Percentiles rank a stretch among this genome's conserved stretches.
These are phyloP conservation scores for Physella acuta DNA, from an alignment of 1,140 invertebrate species.

Conservation along the genomic window DNA sequence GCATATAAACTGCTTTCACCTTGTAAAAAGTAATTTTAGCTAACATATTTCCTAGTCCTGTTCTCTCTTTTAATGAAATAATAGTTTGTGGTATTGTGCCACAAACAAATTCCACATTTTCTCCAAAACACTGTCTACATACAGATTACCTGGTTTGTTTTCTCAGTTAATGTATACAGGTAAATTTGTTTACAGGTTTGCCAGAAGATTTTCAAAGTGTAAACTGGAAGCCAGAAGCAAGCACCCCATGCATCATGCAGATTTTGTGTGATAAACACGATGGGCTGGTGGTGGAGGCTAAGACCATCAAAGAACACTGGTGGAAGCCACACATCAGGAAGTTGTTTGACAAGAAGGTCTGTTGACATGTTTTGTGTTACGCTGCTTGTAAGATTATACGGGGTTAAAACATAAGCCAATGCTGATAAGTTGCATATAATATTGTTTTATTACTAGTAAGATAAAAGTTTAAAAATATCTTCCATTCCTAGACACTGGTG, in stretches of 20 bases:
- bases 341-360: conserved; percentile 77
- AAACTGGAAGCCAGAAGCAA: conserved; percentile 69
- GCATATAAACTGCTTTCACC: no score
- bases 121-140: no score
- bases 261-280: conserved; percentile 78
- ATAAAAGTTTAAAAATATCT: no score
- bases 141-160: no score
- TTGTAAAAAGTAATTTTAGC: no score
- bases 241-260: conserved; percentile 80
- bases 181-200: conserved; percentile 49
- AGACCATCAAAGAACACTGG: conserved; percentile 86
- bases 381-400: no score
- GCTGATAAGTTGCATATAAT: background rate
- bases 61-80: no score
- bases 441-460: background rate
- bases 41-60: no score
- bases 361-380: background rate
- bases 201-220: conserved; percentile 72
- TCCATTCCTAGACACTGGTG: conserved; percentile 53
- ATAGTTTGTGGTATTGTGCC: no score
- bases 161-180: no score
- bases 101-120: no score
- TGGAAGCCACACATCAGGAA: conserved; percentile 78
- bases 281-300: conserved; percentile 82
- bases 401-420: no score